Conservation (phyloP, 2,888 invertebrate genomes). For the Apomyelois bistriatella region DNA sequence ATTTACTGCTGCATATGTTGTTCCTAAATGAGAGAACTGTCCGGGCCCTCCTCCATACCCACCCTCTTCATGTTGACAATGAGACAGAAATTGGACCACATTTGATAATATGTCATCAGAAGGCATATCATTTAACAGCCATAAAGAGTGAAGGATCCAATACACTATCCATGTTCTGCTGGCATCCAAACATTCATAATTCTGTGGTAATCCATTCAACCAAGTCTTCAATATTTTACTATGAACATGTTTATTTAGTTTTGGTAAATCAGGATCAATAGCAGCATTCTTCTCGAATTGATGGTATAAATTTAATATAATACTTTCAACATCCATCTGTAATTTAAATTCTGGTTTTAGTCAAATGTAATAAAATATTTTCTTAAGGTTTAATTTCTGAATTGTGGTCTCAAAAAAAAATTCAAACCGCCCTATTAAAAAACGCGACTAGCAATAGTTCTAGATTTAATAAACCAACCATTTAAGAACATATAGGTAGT, state of each 20-base stretch:
- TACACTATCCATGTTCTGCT: constrained; percentile 98
- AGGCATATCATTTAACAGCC: constrained; percentile 80
- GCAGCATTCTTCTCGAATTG: constrained; percentile 64
- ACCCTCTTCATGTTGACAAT: constrained; percentile 89
- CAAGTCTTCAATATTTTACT: constrained; percentile 83
- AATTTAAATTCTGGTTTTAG: constrained; percentile 22
- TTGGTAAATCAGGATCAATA: constrained; percentile 75
- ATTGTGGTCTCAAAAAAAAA: no score
- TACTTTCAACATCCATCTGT: constrained; percentile 62
- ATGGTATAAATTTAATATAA: constrained; percentile 56
- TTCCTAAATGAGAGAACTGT: constrained; percentile 95
- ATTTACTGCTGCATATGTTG: constrained; percentile 98
- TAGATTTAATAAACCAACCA: no score
- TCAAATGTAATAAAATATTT: no score
- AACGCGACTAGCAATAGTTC: no score
- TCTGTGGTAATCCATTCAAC: constrained; percentile 82
- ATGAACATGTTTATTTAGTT: constrained; percentile 83
- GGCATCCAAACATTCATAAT: constrained; percentile 93
- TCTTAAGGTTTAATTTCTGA: no score
- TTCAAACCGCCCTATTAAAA: no score
- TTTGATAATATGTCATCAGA: constrained; percentile 59
- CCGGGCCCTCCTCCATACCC: constrained; percentile 97
- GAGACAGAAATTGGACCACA: constrained; percentile 57
- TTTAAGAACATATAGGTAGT: no score
- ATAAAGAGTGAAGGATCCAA: constrained; percentile 96